Evolutionary conservation across 2,797 vertebrate species (phyloP), one percentile per base, ranked within the genome.

Genomic region (Tarsius wallacei): DNA sequence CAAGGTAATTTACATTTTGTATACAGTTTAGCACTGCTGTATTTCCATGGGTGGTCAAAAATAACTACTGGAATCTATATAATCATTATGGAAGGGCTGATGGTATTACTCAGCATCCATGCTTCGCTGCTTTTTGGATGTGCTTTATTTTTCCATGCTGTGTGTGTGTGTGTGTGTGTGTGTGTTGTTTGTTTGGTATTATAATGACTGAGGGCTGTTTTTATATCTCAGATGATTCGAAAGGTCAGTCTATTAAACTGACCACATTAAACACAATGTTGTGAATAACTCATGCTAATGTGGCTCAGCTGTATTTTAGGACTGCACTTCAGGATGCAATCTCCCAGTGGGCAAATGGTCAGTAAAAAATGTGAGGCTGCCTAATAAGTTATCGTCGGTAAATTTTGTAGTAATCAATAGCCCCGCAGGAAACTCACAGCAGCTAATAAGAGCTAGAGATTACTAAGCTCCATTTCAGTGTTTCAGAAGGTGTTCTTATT

Each of bases 131-230:
- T 80, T 87, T 59, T 90, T 82, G n/a, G 22, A 19, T 85, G 47
- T 96, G 42, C 24, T 81, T 95, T 92, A 70, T 57, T 90, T 90
- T 90, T 90, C 31, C 87, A 83, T 26, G 36, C 42, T 91, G 5
- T 85, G 33, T 36, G 19, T 3, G 17, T n/a, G 26, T 55, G 78
- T 66, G 26, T 31, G n/a, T 85, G 33, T 36, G 19, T 3, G 17
- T n/a, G 26, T 55, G 78, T 66, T 31, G n/a, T 71, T 13, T 82
- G 14, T 88, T 91, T 93, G 81, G 3, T 88, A 77, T 82, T 68
- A 88, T 64, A 81, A 89, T 82, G 73, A 93, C 19, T 89, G 73
- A 55, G 81, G 16, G 47, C n/a, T n/a, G 36, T 85, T 92, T 96
- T 92, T 28, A 19, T 74, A 22, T 61, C 66, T 97, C 91, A 59